Percentiles rank a stretch among this genome's conserved stretches.
Evolutionary conservation across 2,113 vertebrate species (phyloP).

Genomic region (Lethenteron camtschaticum): DNA sequence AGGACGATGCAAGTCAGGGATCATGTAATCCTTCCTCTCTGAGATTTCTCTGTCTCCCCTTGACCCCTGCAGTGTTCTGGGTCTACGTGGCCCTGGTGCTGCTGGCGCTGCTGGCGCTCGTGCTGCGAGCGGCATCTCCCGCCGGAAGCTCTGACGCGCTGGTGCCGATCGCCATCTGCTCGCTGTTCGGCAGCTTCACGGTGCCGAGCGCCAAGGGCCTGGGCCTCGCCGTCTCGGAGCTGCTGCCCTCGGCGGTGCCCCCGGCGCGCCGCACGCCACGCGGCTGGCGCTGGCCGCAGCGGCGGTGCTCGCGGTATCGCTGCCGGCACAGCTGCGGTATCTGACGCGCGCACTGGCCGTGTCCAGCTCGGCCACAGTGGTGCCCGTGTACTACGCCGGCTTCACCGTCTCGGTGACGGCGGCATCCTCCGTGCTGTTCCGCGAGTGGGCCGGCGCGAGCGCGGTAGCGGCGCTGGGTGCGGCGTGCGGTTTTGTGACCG

Average conservation of each 20-base stretch:
- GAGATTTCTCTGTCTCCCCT: slow-evolving; percentile 6
- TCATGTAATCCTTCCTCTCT: too few species aligned
- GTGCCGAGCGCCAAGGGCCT: slow-evolving; percentile 87
- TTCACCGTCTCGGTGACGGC: slow-evolving; percentile 63
- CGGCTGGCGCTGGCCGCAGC: slow-evolving; percentile 48
- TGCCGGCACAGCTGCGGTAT: slow-evolving; percentile 72
- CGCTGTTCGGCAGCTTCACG: slow-evolving; percentile 75
- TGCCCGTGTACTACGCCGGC: slow-evolving; percentile 73
- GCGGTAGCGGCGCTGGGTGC: slow-evolving; percentile 50
- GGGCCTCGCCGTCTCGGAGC: slow-evolving; percentile 50
- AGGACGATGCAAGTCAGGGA: too few species aligned
- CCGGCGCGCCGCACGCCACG: slow-evolving; percentile 28
- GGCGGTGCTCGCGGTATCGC: slow-evolving; percentile 47
- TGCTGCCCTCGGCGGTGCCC: slow-evolving; percentile 29
- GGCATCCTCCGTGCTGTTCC: slow-evolving; percentile 69
- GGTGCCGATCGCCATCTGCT: slow-evolving; percentile 84
- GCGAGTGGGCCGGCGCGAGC: slow-evolving; percentile 58
- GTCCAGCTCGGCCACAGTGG: slow-evolving; percentile 65
- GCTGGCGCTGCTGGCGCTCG: slow-evolving; percentile 49
- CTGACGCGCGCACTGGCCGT: slow-evolving; percentile 75
- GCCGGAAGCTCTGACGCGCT: slow-evolving; percentile 65
- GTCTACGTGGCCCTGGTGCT: slow-evolving; percentile 46
- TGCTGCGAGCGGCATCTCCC: slow-evolving; percentile 55
- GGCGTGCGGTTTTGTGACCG: slow-evolving; percentile 52
- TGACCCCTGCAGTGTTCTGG: slow-evolving; percentile 46